These are phyloP conservation scores for Otus scops DNA, from an alignment of 2,797 vertebrate genomes.

Conservation along the genomic window DNA sequence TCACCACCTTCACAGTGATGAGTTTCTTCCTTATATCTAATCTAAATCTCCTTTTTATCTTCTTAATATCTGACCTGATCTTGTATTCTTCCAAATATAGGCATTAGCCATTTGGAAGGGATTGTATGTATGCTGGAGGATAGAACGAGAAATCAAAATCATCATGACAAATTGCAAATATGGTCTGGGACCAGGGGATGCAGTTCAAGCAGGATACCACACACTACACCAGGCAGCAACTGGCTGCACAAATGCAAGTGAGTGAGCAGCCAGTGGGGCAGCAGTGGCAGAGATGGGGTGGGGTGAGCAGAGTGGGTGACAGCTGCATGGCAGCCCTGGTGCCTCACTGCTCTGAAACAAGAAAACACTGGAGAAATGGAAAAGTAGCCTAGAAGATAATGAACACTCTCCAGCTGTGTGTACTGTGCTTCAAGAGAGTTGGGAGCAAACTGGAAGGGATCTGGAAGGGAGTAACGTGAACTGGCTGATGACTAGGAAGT, in stretches of 20 bases:
- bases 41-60: too few relatives aligned
- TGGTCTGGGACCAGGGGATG: not conserved
- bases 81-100: not conserved
- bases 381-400: not conserved
- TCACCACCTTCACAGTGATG: too few relatives aligned
- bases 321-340: fast-evolving
- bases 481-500: not conserved
- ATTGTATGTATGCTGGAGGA: not conserved
- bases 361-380: not conserved
- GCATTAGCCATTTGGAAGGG: not conserved
- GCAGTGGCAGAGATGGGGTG: not conserved
- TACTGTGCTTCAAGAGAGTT: not conserved
- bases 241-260: fast-evolving
- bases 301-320: not conserved
- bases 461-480: not conserved
- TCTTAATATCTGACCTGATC: not conserved
- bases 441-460: not conserved
- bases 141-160: not conserved
- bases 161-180: not conserved
- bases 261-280: not conserved
- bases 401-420: not conserved
- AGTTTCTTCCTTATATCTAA: too few relatives aligned
- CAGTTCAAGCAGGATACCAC: not conserved
- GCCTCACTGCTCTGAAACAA: not conserved
- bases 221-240: fast-evolving